Evolutionary conservation across 2,797 vertebrate species (phyloP).

Genomic region (Anguilla anguilla): DNA sequence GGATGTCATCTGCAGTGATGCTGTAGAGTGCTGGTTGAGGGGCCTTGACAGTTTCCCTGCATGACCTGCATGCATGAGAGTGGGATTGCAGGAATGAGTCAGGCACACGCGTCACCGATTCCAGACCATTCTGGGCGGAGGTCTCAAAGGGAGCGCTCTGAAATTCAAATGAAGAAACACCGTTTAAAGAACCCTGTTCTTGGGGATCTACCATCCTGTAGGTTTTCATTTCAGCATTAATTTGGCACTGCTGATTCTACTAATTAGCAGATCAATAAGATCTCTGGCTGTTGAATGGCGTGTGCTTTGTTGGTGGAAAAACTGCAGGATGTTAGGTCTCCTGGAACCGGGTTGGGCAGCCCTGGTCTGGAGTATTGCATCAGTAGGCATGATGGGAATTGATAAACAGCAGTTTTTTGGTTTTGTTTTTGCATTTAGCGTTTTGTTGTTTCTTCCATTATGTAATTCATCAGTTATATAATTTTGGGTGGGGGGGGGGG

Average conservation of each 20-base stretch:
- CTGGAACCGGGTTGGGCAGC: too few species aligned
- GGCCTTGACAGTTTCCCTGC: too few species aligned
- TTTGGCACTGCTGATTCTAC: too few species aligned
- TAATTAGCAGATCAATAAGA: too few species aligned
- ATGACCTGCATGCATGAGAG: too few species aligned
- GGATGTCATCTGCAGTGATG: neutral
- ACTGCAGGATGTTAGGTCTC: too few species aligned
- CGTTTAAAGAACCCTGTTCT: too few species aligned
- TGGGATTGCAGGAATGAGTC: neutral
- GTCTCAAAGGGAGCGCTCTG: neutral
- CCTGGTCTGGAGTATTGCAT: neutral
- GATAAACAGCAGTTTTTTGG: neutral
- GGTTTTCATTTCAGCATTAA: too few species aligned
- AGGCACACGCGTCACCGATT: neutral
- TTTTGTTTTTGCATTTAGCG: neutral
- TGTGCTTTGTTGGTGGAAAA: too few species aligned
- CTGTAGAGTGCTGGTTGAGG: neutral
- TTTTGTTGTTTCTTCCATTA: neutral
- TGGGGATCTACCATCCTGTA: too few species aligned
- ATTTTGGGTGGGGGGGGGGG: neutral
- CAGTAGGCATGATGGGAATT: neutral
- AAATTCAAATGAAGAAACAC: neutral
- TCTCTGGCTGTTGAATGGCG: too few species aligned
- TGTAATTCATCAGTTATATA: neutral
- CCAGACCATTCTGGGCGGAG: neutral